Evolutionary conservation across 2,113 vertebrate species (phyloP).

Genomic region (Serilophus lunatus): DNA sequence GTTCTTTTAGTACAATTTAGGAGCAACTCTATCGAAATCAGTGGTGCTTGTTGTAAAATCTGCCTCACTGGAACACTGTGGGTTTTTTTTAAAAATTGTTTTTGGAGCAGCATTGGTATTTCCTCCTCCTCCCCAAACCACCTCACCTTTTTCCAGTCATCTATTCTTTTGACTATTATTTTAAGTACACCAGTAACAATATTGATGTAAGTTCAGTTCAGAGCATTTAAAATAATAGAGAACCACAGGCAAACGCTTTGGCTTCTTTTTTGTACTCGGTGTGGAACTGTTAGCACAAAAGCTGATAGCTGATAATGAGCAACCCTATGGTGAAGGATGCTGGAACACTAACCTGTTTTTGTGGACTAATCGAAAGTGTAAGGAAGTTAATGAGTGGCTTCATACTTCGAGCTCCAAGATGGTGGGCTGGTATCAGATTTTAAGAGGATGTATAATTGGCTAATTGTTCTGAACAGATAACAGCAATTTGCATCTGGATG

Average conservation of each 20-base stretch:
- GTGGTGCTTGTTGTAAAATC: neutral
- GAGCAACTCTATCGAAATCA: neutral
- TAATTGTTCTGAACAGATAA: conserved; percentile 46
- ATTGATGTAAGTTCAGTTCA: conserved; percentile 56
- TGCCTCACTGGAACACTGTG: neutral
- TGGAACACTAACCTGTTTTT: conserved; percentile 23
- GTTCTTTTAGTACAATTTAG: neutral
- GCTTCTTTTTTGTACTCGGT: conserved; percentile 9
- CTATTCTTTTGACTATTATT: conserved; percentile 62
- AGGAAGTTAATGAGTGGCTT: conserved; percentile 20
- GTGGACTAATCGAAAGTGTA: neutral
- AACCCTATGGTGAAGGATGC: conserved; percentile 22
- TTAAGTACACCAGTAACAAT: conserved; percentile 63
- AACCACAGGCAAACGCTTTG: neutral
- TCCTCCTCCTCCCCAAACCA: conserved; percentile 66
- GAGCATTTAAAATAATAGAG: conserved; percentile 57
- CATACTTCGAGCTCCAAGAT: neutral
- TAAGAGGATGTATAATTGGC: conserved; percentile 1
- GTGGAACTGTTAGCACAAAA: conserved; percentile 32
- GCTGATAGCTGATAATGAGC: conserved; percentile 37
- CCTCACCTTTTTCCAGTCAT: conserved; percentile 68
- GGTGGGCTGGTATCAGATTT: conserved; percentile 27
- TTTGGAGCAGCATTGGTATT: conserved; percentile 51
- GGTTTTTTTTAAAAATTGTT: neutral
- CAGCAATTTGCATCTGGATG: conserved; percentile 47